phyloP scores from a whole-genome alignment of 2,888 invertebrate genomes.

The Eristalis tenax region DNA sequence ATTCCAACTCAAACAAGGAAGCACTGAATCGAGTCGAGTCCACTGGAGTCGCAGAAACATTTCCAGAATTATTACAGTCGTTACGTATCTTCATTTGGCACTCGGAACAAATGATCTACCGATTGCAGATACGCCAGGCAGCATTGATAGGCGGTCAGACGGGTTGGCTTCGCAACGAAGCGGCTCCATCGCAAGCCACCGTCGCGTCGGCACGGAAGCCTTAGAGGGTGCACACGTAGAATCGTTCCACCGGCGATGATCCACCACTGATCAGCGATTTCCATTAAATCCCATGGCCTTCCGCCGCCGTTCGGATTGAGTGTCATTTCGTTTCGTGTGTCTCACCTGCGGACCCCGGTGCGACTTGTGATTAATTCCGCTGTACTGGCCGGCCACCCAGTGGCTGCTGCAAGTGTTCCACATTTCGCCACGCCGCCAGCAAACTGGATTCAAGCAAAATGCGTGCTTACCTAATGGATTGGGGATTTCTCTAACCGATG shows the following conservation, averaged over 20 bases:
- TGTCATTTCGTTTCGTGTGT: conserved; percentile 28
- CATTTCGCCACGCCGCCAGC: conserved; percentile 12
- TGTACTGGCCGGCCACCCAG: conserved; percentile 53
- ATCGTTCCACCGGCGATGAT: conserved; percentile 60
- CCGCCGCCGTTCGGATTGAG: conserved; percentile 38
- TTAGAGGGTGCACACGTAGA: neutral
- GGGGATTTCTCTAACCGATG: conserved; percentile 38
- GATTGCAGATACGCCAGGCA: neutral
- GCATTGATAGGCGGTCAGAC: too few relatives aligned
- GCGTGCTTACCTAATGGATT: conserved; percentile 20
- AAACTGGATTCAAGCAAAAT: conserved; percentile 12
- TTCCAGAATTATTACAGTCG: conserved; percentile 27
- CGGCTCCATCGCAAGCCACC: neutral
- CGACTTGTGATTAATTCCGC: conserved; percentile 51
- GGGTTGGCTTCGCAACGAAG: too few relatives aligned
- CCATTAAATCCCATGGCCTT: conserved; percentile 58
- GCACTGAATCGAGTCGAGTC: neutral
- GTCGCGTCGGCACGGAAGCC: neutral
- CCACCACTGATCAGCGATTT: conserved; percentile 48
- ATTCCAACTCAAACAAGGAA: neutral
- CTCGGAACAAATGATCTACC: conserved; percentile 33
- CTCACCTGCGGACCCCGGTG: neutral
- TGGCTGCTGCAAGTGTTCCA: conserved; percentile 52
- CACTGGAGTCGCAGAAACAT: neutral
- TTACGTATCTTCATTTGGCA: conserved; percentile 21